A percentile compares a stretch with the other conserved stretches of the same genome.
phyloP scores from a whole-genome alignment of 2,113 vertebrate genomes.

The Paracanthobrama guichenoti region DNA sequence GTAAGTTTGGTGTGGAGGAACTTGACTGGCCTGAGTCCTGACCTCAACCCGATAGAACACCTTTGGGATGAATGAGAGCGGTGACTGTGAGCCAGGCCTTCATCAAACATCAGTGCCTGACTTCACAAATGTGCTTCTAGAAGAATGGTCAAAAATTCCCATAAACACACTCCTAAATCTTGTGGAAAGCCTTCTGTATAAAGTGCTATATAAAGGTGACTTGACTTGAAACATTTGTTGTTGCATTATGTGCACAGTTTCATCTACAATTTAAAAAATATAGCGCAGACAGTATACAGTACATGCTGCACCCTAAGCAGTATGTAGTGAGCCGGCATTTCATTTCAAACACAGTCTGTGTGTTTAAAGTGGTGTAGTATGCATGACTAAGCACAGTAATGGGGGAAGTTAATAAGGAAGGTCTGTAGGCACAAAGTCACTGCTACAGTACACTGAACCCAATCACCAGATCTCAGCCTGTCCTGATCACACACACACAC shows the following conservation, averaged over 20 bases:
- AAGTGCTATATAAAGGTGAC: too few species aligned
- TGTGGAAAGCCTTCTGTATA: too few species aligned
- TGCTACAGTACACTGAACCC: not conserved
- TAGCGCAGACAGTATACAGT: not conserved
- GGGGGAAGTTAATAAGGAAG: not conserved
- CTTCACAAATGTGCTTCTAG: too few species aligned
- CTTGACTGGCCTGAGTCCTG: too few species aligned
- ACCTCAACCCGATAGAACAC: too few species aligned
- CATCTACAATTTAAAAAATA: not conserved
- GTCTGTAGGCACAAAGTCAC: not conserved
- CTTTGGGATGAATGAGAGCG: too few species aligned
- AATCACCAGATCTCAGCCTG: not conserved
- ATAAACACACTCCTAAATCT: too few species aligned
- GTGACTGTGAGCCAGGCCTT: too few species aligned
- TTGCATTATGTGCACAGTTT: not conserved
- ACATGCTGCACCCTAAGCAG: not conserved
- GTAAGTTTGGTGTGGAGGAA: too few species aligned
- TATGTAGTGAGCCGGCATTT: not conserved
- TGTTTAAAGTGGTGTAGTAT: conserved; percentile 12
- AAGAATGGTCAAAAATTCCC: too few species aligned
- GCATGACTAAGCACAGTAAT: conserved; percentile 2
- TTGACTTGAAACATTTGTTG: not conserved
- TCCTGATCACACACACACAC: not conserved
- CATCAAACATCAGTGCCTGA: too few species aligned
- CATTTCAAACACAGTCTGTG: not conserved